Evolutionary conservation across 2,797 vertebrate species (phyloP).

Genomic region (Oophaga sylvatica): DNA sequence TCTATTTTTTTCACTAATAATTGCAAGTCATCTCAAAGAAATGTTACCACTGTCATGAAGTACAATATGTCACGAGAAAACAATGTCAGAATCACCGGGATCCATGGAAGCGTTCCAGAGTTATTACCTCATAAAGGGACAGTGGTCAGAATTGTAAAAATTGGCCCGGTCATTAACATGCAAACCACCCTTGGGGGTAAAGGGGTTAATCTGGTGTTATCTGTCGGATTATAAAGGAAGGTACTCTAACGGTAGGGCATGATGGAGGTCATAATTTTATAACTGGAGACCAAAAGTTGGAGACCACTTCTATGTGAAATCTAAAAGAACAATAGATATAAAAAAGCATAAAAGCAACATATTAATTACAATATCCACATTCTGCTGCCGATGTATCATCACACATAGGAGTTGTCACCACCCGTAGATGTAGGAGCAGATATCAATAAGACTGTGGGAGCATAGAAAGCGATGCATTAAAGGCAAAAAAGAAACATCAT

Average conservation of each 20-base stretch:
- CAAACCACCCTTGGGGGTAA: too few relatives aligned
- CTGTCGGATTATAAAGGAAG: neutral
- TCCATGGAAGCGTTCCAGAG: too few relatives aligned
- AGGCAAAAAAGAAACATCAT: neutral
- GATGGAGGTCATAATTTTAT: neutral
- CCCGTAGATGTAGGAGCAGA: neutral
- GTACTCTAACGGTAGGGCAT: neutral
- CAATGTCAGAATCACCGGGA: too few relatives aligned
- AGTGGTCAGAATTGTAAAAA: too few relatives aligned
- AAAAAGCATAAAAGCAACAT: neutral
- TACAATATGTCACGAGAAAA: too few relatives aligned
- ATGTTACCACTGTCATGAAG: too few relatives aligned
- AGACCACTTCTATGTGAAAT: neutral
- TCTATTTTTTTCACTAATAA: too few relatives aligned
- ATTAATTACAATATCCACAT: neutral
- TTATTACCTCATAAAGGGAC: too few relatives aligned
- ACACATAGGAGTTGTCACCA: too few relatives aligned
- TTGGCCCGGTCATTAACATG: too few relatives aligned
- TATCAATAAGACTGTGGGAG: neutral
- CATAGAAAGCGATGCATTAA: slow-evolving; percentile 17
- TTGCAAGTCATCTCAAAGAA: too few relatives aligned
- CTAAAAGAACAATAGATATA: neutral
- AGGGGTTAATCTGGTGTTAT: too few relatives aligned
- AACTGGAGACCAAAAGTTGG: neutral
- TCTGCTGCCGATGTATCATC: neutral